phyloP scores from a whole-genome alignment of 2,888 invertebrate genomes.

The Pantelozetes paolii region DNA sequence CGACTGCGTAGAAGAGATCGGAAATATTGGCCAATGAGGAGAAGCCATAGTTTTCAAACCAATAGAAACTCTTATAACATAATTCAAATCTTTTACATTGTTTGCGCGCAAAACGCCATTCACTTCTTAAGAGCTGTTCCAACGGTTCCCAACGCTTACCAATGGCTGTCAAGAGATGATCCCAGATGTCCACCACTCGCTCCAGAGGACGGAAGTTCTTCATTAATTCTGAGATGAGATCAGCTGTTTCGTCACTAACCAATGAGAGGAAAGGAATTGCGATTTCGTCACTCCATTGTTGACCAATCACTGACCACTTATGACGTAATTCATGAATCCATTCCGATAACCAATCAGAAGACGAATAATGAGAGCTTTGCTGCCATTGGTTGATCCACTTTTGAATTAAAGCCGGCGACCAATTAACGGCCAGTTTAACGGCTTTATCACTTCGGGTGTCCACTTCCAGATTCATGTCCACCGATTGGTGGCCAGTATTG shows the following conservation, averaged over 20 bases:
- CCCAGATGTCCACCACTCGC: neutral
- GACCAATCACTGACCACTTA: neutral
- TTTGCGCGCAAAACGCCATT: neutral
- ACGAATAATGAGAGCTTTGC: neutral
- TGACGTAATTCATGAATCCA: neutral
- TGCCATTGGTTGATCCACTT: neutral
- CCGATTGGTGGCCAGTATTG: neutral
- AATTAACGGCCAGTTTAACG: neutral
- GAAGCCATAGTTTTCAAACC: constrained; percentile 8
- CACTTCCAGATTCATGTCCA: neutral
- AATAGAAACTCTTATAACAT: neutral
- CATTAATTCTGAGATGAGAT: neutral
- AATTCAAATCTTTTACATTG: neutral
- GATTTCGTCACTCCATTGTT: neutral
- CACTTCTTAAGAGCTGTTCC: neutral
- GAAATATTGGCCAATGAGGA: neutral
- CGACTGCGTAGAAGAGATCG: constrained; percentile 4
- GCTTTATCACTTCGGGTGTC: neutral
- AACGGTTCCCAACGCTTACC: neutral
- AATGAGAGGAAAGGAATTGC: neutral
- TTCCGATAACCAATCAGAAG: neutral
- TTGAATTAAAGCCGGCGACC: neutral
- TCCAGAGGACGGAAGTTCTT: neutral
- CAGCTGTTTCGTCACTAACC: neutral
- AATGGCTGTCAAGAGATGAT: neutral